These are phyloP conservation scores for Hirtodrosophila trivittata DNA, from an alignment of 2,888 invertebrate species.

Conservation along the genomic window DNA sequence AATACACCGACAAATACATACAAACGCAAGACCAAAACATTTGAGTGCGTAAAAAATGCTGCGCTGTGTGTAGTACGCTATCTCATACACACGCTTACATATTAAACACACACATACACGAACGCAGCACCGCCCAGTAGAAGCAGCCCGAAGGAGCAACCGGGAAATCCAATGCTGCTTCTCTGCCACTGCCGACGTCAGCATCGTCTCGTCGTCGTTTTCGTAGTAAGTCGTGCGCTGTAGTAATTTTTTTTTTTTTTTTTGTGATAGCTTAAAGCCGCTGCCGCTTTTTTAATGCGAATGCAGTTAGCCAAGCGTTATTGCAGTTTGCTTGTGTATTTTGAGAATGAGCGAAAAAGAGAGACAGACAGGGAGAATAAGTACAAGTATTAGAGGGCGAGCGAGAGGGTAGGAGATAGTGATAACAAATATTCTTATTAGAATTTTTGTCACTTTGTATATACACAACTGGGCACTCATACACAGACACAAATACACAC, in stretches of 20 bases:
- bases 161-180: constrained; percentile 59
- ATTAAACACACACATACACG: constrained; percentile 11
- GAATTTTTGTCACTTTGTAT: constrained; percentile 70
- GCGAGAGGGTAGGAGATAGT: constrained; percentile 15
- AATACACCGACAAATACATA: constrained; percentile 3
- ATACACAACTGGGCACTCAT: constrained; percentile 60
- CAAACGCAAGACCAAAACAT: constrained; percentile 34
- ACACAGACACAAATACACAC: constrained; percentile 31
- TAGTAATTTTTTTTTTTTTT: constrained; percentile 60
- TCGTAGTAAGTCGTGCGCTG: constrained; percentile 72
- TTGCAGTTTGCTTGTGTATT: constrained; percentile 24
- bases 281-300: constrained; percentile 49
- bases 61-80: constrained; percentile 56
- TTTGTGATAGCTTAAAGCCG: constrained; percentile 46
- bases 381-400: neutral
- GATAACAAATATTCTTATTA: constrained; percentile 71
- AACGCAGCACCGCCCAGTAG: constrained; percentile 12
- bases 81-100: constrained; percentile 6
- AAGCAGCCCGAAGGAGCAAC: constrained; percentile 61
- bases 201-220: constrained; percentile 59
- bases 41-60: constrained; percentile 71
- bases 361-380: neutral
- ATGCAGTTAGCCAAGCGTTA: constrained; percentile 32
- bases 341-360: neutral
- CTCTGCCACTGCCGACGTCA: constrained; percentile 46